A percentile compares a stretch with the other conserved stretches of the same genome.
phyloP scores from a whole-genome alignment of 35 echinoderm and acorn worm genomes.

The Lytechinus pictus region DNA sequence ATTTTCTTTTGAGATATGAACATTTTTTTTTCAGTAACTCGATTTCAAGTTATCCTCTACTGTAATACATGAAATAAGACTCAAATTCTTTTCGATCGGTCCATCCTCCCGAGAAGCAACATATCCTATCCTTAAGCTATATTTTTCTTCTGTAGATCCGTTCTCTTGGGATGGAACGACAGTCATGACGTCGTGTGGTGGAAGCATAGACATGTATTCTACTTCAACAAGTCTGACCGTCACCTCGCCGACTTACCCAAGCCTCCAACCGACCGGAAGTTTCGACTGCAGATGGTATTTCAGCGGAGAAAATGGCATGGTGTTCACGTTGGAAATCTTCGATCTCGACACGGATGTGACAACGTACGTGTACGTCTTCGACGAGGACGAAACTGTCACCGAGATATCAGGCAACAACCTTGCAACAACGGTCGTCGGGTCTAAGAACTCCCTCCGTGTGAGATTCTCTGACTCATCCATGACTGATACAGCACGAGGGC shows the following conservation, averaged over 20 bases:
- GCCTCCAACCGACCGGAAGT: neutral
- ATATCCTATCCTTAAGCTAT: neutral
- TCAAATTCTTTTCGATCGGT: no score
- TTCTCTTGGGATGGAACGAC: conserved; percentile 32
- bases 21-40: no score
- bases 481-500: conserved; percentile 29
- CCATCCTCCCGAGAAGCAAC: neutral
- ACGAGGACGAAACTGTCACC: neutral
- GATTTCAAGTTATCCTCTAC: no score
- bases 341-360: conserved; percentile 11
- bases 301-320: neutral
- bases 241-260: conserved; percentile 31
- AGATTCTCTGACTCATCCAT: conserved; percentile 29
- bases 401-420: neutral
- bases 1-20: no score
- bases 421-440: neutral
- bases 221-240: conserved; percentile 35
- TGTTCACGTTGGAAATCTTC: neutral
- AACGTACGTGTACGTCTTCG: neutral
- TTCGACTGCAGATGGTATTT: conserved; percentile 44
- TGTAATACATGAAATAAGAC: no score
- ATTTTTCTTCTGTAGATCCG: neutral
- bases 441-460: neutral
- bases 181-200: conserved; percentile 24
- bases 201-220: neutral